phyloP scores from a whole-genome alignment of 1,140 invertebrate genomes.

The Nylanderia fulva region DNA sequence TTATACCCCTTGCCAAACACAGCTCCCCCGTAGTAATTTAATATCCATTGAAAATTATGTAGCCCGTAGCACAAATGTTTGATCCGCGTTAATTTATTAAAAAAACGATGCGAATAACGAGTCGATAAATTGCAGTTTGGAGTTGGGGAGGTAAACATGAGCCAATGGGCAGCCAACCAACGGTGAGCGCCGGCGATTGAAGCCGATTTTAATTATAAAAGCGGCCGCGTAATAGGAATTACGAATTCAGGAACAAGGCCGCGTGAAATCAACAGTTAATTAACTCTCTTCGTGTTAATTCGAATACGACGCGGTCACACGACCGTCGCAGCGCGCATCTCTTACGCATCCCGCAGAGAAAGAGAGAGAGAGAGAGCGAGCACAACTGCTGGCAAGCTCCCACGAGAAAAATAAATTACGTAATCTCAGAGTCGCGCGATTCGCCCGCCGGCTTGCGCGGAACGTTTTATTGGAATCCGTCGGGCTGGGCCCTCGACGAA shows the following conservation, averaged over 20 bases:
- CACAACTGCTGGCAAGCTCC: constrained; percentile 43
- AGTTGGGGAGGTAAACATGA: constrained; percentile 28
- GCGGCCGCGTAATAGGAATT: constrained; percentile 67
- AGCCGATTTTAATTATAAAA: constrained; percentile 49
- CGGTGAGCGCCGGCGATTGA: constrained; percentile 42
- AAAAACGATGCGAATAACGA: constrained; percentile 38
- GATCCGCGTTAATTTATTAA: constrained; percentile 56
- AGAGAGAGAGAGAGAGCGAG: constrained; percentile 5
- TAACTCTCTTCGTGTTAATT: constrained; percentile 61
- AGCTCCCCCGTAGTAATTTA: constrained; percentile 40
- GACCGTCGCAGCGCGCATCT: constrained; percentile 43
- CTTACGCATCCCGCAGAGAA: constrained; percentile 30
- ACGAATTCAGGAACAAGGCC: constrained; percentile 59
- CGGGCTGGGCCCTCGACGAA: constrained; percentile 23
- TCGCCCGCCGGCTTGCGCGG: constrained; percentile 49
- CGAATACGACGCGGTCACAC: constrained; percentile 43
- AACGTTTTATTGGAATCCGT: constrained; percentile 55
- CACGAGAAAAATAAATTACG: constrained; percentile 62
- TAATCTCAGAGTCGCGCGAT: constrained; percentile 61
- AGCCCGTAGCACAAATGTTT: constrained; percentile 39
- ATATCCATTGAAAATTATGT: constrained; percentile 57
- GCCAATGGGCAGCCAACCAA: constrained; percentile 4
- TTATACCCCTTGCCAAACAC: constrained; percentile 12
- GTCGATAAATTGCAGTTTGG: constrained; percentile 34
- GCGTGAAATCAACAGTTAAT: constrained; percentile 66